Base-by-base conservation (phyloP, 2,113 vertebrate species). In the Neomonachus schauinslandi region DNA sequence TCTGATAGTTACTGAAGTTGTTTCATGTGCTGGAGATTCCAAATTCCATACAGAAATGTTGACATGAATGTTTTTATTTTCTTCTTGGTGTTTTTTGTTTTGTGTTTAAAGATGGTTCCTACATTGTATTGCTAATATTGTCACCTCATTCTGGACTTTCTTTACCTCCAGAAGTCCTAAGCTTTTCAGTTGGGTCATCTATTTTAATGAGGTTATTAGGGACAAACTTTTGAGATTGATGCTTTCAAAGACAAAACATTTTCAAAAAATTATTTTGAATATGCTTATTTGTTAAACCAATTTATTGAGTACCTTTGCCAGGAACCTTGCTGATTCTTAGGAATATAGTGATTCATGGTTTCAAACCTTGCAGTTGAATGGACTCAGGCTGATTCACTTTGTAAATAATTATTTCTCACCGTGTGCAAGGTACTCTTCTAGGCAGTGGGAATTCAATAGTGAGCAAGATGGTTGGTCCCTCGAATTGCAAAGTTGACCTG, bases 1-100 rank as follows among this genome's bases (percentile, higher is more conserved):
- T 46, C 19, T 84, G n/a, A 51, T 55, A 67, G 28, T 91, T 97
- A 76, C 7, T 96, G 15, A 95, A 89, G 91, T 96, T 80, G 42
- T 8, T 95, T 90, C 31, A 28, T 88, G 28, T 89, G 21, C 7
- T 85, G 91, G 39, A 93, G 42, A 81, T 84, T 80, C 51, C 65
- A 93, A 81, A 93, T 95, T 96, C n/a, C 36, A 36, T 76, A 92
- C 36, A 59, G 89, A 84, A 96, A 65, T 81, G 10, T 61, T 95
- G 90, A 93, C 91, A 65, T 90, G 46, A 72, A 49, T 74, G 19
- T 86, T 81, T 95, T 83, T 46, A 14, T 84, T 67, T 95, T 89
- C 21, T 87, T 92, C 15, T 90, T 89, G 33, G 5, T 14, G 31
- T 13, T n/a, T n/a, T 81, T 39, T 39, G 72, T 61, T 84, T 80